Evolutionary conservation across 2,113 vertebrate genomes (phyloP), one percentile per base, ranked within the genome.

Genomic region (Psettodes erumei): DNA sequence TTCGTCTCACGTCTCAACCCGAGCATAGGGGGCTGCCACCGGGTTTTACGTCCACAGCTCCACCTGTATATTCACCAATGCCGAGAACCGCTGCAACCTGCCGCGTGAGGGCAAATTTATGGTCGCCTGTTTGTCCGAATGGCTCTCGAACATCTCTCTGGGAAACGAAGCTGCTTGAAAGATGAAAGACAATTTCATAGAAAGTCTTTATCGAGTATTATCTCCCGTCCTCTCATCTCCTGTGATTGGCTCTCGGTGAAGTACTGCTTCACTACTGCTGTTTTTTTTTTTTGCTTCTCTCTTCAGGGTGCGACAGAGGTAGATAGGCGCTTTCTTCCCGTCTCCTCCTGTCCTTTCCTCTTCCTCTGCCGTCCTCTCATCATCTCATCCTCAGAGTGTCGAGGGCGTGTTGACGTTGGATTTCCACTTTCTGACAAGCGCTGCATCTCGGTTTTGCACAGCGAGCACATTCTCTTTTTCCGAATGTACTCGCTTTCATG

Each of bases 131-230:
- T 68, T 70, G 32, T 70, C 23, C 28, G 71, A 74, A 71, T 59
- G 66, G 61, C 70, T 73, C 67, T 78, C 42, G 13, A 78, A 30
- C 54, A 19, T 18, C 6, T 53, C 32, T 51, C 63, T 63, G 69
- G 40, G 40, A 75, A 56, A 48, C 75, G 10, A 6, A 68, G 15
- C 55, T 64, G 53, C 28, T 60, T 51, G 47, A 63, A 65, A 82
- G 63, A 79, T 79, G 59, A 81, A 83, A 76, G 61, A 56, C 40
- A 45, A 35, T 50, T 64, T 86, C 27, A 55, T 19, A 25, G 23
- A 64, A 58, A 47, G 32, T 28, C n/a, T 35, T 28, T 13, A 48
- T 48, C 1, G 42, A 59, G 43, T 38, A 7, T 48, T 43, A 37
- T 77, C 37, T 54, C 47, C 23, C 38, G 13, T 50, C 37, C 10